A percentile compares a stretch with the other conserved stretches of the same genome.
Evolutionary conservation across 2,113 vertebrate species (phyloP).

Genomic region (Varanus komodoensis): DNA sequence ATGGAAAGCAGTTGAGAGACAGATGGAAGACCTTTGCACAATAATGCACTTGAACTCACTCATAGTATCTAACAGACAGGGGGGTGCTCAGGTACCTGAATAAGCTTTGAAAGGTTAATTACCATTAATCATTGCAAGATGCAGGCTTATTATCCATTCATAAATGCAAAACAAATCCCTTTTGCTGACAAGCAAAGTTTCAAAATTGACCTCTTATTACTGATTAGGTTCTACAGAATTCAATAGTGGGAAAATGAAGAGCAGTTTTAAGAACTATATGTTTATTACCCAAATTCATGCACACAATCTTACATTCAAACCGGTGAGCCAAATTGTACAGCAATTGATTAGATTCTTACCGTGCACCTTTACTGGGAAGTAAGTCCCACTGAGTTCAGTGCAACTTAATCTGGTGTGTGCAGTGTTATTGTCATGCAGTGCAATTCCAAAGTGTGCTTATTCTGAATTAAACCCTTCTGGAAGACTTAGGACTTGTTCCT

Average conservation of each 20-base stretch:
- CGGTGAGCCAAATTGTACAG: neutral
- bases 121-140: constrained; percentile 72
- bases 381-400: too few species aligned
- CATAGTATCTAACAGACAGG: constrained; percentile 45
- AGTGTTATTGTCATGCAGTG: neutral
- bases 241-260: constrained; percentile 21
- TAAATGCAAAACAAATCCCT: constrained; percentile 75
- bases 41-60: constrained; percentile 49
- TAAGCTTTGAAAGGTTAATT: constrained; percentile 74
- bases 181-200: constrained; percentile 74
- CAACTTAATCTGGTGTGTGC: too few species aligned
- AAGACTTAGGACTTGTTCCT: neutral
- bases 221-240: constrained; percentile 48
- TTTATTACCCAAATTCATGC: constrained; percentile 9
- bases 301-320: neutral
- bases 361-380: neutral
- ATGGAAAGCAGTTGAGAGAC: constrained; percentile 22
- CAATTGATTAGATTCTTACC: neutral
- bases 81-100: constrained; percentile 58
- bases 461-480: neutral
- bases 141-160: constrained; percentile 69
- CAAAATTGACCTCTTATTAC: constrained; percentile 50
- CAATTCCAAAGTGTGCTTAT: neutral
- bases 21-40: constrained; percentile 35
- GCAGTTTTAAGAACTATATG: constrained; percentile 24